Evolutionary conservation across 2,888 invertebrate species (phyloP), one percentile per base, ranked within the genome.

Genomic region (Drosophila kokeensis): DNA sequence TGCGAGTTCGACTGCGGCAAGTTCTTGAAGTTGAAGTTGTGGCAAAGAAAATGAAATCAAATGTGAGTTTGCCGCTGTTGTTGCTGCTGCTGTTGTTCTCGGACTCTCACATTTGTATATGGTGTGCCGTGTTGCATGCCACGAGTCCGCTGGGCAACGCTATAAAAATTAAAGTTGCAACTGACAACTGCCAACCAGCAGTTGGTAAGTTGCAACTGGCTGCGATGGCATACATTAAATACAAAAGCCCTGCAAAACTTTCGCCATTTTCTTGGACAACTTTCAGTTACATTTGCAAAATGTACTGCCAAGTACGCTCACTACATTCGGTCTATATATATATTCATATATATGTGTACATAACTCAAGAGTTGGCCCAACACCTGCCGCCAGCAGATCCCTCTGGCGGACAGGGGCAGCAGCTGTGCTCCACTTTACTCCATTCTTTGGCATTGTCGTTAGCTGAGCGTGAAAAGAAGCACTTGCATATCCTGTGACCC

Each of bases 401-500:
- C 86, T 57, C 66, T 62, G 73, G 69, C 67, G 73, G 70, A 64
- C 24, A 24, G 21, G 29, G 15, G 63, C 69, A 82, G 70, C 83
- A 76, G 82, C 75, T 69, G 70, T 61, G 54, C 58, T 50, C 36
- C 60, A 49, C 42, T 54, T 57, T 60, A 40, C 52, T 52, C 32
- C 60, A 65, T 18, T 55, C 74, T 57, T 29, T 54, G 62, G 61
- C 89, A 77, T 73, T 88, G 89, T 88, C 82, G 71, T 79, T 67
- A 81, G 89, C 76, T 79, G 73, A 89, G 85, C 88, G 88, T 83
- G 87, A 76, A 87, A 76, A 87, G 82, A 79, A 89, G 82, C 88
- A 90, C 89, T 88, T 90, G 90, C 90, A 90, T 88, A 90, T 90
- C 90, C 89, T 89, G 90, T 90, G 89, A 89, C 89, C 89, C 86